These are phyloP conservation scores for Euwallacea similis DNA, from an alignment of 1,140 invertebrate species.

Conservation along the genomic window DNA sequence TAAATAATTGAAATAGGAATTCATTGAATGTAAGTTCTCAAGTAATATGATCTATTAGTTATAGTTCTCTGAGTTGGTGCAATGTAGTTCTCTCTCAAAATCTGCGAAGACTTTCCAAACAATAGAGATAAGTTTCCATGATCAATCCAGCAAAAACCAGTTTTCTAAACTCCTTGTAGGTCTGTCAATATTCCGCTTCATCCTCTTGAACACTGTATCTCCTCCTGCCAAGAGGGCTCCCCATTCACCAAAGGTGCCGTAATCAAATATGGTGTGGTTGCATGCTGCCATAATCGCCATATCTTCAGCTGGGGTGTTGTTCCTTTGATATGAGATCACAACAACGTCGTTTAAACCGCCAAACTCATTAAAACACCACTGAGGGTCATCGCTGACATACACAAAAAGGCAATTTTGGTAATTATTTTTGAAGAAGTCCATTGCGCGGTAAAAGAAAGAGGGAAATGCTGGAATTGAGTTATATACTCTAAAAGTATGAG, in stretches of 20 bases:
- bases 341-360: slow-evolving; percentile 55
- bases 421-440: slow-evolving; percentile 60
- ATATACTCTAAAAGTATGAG: slow-evolving; percentile 48
- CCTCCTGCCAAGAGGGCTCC: slow-evolving; percentile 66
- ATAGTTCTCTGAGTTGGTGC: too few species aligned
- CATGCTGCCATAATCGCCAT: slow-evolving; percentile 66
- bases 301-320: slow-evolving; percentile 61
- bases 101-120: too few species aligned
- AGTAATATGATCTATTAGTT: too few species aligned
- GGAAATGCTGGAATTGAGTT: slow-evolving; percentile 57
- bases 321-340: slow-evolving; percentile 55
- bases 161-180: slow-evolving; percentile 61
- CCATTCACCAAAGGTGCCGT: slow-evolving; percentile 72
- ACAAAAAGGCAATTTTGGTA: slow-evolving; percentile 60
- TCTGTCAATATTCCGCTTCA: slow-evolving; percentile 59
- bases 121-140: too few species aligned
- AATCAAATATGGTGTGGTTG: slow-evolving; percentile 70
- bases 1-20: too few species aligned
- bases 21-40: too few species aligned
- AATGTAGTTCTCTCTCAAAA: too few species aligned
- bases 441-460: slow-evolving; percentile 60
- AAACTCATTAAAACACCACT: slow-evolving; percentile 62
- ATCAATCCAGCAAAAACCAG: too few species aligned
- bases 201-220: slow-evolving; percentile 62
- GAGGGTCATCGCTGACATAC: slow-evolving; percentile 65